These are phyloP conservation scores for Bovichtus diacanthus DNA, from an alignment of 2,797 vertebrate species.

Conservation along the genomic window DNA sequence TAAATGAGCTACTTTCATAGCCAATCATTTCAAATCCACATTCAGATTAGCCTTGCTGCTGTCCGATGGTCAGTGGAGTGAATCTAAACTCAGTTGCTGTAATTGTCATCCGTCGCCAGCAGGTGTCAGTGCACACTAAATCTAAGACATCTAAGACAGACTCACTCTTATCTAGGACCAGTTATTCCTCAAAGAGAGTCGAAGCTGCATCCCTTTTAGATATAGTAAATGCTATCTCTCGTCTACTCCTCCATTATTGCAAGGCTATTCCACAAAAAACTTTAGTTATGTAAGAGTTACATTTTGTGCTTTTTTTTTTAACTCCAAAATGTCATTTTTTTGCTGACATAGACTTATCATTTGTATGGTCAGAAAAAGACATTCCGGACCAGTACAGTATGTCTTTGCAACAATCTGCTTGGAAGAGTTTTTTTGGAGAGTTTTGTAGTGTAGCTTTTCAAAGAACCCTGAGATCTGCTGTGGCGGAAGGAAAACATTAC, in stretches of 20 bases:
- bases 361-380: not conserved
- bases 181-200: not conserved
- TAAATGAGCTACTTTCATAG: not conserved
- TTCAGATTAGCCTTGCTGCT: not conserved
- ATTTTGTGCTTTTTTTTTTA: not conserved
- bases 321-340: not conserved
- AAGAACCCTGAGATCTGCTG: constrained; percentile 18
- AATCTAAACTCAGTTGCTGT: not conserved
- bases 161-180: not conserved
- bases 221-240: not conserved
- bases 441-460: constrained; percentile 15
- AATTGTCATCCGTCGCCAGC: constrained; percentile 29
- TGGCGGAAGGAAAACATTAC: constrained; percentile 35
- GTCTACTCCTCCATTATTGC: not conserved
- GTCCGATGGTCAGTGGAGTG: not conserved
- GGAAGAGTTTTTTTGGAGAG: not conserved
- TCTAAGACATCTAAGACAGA: not conserved
- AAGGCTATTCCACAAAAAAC: not conserved
- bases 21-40: not conserved
- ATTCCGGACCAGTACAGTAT: not conserved
- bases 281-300: not conserved
- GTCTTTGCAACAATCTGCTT: not conserved
- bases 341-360: not conserved
- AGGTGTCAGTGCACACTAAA: constrained; percentile 54
- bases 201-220: accelerated